phyloP scores from a whole-genome alignment of 2,113 vertebrate genomes.

The Pholis gunnellus region DNA sequence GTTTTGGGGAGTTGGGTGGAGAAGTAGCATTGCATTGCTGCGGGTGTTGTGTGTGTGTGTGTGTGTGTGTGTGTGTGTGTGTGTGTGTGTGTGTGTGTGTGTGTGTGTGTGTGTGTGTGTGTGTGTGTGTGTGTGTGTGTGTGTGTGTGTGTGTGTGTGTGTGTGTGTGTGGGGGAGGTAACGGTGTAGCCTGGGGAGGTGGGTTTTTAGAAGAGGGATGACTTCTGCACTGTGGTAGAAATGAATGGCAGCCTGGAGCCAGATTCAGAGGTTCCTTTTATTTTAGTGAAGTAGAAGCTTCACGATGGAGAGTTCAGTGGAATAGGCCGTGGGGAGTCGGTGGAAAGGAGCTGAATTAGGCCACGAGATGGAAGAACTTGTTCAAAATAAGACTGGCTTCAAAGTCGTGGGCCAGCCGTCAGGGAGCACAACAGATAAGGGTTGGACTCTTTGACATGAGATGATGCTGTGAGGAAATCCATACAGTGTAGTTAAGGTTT shows the following conservation, averaged over 20 bases:
- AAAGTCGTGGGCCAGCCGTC: conserved; percentile 2
- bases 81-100: too few relatives aligned
- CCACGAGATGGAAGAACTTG: conserved; percentile 16
- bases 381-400: conserved; percentile 16
- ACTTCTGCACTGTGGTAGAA: conserved; percentile 16
- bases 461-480: background rate
- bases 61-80: too few relatives aligned
- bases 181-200: conserved; percentile 1
- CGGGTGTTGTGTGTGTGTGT: background rate
- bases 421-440: conserved; percentile 4
- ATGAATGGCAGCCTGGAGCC: background rate
- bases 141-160: too few relatives aligned
- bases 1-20: background rate
- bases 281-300: conserved; percentile 2
- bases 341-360: conserved; percentile 36
- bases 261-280: background rate
- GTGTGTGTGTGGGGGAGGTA: too few relatives aligned
- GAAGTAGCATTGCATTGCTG: background rate
- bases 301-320: conserved; percentile 23
- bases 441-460: conserved; percentile 16
- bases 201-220: conserved; percentile 1
- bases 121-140: too few relatives aligned
- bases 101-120: too few relatives aligned
- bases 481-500: background rate
- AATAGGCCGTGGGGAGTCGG: conserved; percentile 24